Evolutionary conservation across 2,888 invertebrate genomes (phyloP).

Genomic region (Sphaeridia pumilis): DNA sequence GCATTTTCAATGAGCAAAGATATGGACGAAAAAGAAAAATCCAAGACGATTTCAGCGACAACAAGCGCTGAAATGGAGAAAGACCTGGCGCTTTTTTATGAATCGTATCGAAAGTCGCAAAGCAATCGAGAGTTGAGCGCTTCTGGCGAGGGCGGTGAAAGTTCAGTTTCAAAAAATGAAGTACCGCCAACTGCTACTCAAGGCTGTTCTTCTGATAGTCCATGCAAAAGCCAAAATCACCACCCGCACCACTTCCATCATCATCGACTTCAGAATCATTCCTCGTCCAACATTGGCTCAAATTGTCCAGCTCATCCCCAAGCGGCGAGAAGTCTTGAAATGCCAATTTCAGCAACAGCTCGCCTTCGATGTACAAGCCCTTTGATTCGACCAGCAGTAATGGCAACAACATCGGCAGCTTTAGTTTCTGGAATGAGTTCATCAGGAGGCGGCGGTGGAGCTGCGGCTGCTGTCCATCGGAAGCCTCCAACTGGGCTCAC

Average conservation of each 20-base stretch:
- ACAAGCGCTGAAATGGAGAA: conserved; percentile 20
- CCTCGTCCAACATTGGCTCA: not conserved
- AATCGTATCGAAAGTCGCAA: conserved; percentile 33
- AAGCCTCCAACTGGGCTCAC: not conserved
- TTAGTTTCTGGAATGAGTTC: not conserved
- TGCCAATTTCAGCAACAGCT: not conserved
- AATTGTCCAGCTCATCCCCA: not conserved
- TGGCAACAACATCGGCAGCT: not conserved
- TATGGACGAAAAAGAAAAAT: conserved; percentile 30
- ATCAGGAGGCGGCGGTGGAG: not conserved
- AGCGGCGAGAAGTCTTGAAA: no score
- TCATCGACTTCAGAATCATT: not conserved
- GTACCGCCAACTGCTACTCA: not conserved
- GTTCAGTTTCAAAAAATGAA: not conserved
- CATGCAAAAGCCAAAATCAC: not conserved
- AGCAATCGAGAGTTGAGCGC: conserved; percentile 28
- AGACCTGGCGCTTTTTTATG: conserved; percentile 19
- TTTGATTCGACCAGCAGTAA: not conserved
- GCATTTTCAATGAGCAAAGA: not conserved
- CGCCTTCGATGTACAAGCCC: not conserved
- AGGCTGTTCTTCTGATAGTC: not conserved
- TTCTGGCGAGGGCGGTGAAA: not conserved
- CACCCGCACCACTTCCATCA: not conserved
- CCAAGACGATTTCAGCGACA: conserved; percentile 26
- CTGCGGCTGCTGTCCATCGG: not conserved